Conservation (phyloP, 1,140 invertebrate genomes). For the Heliothis subflexa region DNA sequence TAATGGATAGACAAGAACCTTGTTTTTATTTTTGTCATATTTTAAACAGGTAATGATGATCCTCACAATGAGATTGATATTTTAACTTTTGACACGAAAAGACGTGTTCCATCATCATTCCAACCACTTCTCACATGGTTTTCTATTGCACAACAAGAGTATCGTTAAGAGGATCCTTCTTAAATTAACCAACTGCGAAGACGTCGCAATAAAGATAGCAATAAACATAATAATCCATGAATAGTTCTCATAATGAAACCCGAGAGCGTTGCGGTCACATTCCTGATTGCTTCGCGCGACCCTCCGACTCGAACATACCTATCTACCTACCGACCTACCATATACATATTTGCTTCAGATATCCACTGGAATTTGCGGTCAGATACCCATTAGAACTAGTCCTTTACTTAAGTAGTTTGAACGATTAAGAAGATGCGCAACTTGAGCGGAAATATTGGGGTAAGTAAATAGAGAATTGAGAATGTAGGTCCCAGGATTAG, state of each 20-base stretch:
- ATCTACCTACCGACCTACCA: not conserved
- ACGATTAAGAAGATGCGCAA: conserved; percentile 21
- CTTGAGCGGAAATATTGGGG: too few relatives aligned
- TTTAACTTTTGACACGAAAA: too few relatives aligned
- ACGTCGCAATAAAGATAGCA: conserved; percentile 23
- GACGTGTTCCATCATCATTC: too few relatives aligned
- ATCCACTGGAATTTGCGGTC: conserved; percentile 32
- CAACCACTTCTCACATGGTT: too few relatives aligned
- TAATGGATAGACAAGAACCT: too few relatives aligned
- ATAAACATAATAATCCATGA: conserved; percentile 34
- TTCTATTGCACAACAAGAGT: not conserved
- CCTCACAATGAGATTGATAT: too few relatives aligned
- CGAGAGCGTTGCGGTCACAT: conserved; percentile 41
- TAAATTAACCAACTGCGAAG: not conserved
- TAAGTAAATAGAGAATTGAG: too few relatives aligned
- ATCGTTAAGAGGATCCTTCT: not conserved
- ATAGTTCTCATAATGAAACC: conserved; percentile 44
- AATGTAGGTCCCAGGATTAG: conserved; percentile 3
- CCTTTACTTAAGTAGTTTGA: not conserved
- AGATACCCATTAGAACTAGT: conserved; percentile 14
- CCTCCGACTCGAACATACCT: not conserved
- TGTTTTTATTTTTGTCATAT: too few relatives aligned
- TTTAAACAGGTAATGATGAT: too few relatives aligned
- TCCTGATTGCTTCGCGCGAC: conserved; percentile 38
- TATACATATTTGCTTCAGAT: not conserved